Evolutionary conservation across 2,888 invertebrate species (phyloP).

Genomic region (Argyra leucocephala): DNA sequence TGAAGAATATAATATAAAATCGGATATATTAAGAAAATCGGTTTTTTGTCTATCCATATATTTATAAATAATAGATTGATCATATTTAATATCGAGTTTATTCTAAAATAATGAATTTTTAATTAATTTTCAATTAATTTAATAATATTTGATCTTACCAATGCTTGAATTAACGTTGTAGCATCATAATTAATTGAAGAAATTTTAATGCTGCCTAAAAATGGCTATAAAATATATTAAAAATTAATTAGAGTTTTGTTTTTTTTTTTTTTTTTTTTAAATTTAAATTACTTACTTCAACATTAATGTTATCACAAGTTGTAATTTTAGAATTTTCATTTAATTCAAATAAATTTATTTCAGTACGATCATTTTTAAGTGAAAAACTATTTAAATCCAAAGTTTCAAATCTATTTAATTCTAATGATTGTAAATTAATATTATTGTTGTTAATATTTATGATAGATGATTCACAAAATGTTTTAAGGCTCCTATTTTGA

Average conservation of each 20-base stretch:
- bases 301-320: constrained; percentile 34
- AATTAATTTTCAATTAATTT: no score
- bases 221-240: constrained; percentile 25
- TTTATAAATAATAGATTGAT: constrained; percentile 26
- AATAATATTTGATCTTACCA: constrained; percentile 27
- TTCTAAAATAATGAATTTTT: constrained; percentile 26
- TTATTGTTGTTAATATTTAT: constrained; percentile 22
- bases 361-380: neutral
- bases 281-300: constrained; percentile 29
- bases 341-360: neutral
- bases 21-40: constrained; percentile 21
- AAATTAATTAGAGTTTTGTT: no score
- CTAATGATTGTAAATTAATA: constrained; percentile 18
- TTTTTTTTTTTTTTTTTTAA: no score
- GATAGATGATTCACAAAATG: neutral
- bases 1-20: constrained; percentile 36
- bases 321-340: neutral
- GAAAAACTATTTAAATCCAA: neutral
- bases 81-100: constrained; percentile 35
- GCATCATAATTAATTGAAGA: constrained; percentile 36
- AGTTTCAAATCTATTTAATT: constrained; percentile 15
- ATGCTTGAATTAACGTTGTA: constrained; percentile 38
- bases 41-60: constrained; percentile 15
- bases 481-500: constrained; percentile 13
- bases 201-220: constrained; percentile 33